Base-by-base conservation (phyloP, 2,797 vertebrate species). In the Paguma larvata region DNA sequence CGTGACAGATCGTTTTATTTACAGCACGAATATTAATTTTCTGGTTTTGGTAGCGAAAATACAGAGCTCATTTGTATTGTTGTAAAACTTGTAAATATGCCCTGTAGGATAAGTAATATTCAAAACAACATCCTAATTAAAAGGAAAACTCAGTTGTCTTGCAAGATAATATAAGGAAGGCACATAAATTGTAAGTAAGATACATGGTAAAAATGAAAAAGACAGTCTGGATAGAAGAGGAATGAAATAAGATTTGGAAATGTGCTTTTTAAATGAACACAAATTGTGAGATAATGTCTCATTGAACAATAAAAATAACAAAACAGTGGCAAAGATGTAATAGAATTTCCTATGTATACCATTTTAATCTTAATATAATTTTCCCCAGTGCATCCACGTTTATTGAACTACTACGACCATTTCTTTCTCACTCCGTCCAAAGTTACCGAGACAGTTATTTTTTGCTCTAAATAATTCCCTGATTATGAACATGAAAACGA, bases 21-120 rank as follows among this genome's bases (percentile, higher is more conserved):
- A 98, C 70, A 90, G 85, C 44, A 51, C 48, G 67, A 97, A 90
- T 93, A 98, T 96, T 98, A 98, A 98, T 98, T 97, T 97, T 97
- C 93, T 88, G 34, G 92, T 98, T 97, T 97, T 53, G 89, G 87
- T 80, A 95, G 92, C 72, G 25, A 98, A 98, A 98, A 98, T 94
- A 78, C 89, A 83, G 92, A 93, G 80, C 89, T 94, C 72, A 92
- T 98, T 98, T 98, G 77, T 98, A 88, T 94, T 97, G 96, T 89
- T 97, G 92, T 97, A 98, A 98, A 98, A 98, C 85, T 97, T 97
- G 95, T 78, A 98, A 98, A 98, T 98, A 97, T 93, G n/a, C 96
- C 97, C 97, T 96, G 92, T n/a, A 98, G 94, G 85, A 97, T 96
- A 97, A 97, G 96, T 94, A 70, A 97, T 97, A 96, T 94, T 97